Evolutionary conservation across 2,113 vertebrate species (phyloP).

Genomic region (Pholis gunnellus): DNA sequence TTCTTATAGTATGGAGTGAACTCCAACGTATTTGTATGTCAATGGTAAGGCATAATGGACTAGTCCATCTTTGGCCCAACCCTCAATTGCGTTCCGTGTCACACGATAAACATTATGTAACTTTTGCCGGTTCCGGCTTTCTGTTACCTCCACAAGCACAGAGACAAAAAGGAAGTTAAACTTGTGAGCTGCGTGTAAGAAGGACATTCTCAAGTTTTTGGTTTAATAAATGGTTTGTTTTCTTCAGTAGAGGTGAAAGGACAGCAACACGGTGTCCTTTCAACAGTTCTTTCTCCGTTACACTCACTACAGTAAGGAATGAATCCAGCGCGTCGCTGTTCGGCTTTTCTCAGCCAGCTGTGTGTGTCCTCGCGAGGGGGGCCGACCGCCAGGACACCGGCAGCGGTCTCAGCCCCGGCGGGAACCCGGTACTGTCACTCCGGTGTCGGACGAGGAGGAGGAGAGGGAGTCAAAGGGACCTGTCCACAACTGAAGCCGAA

Average conservation of each 20-base stretch:
- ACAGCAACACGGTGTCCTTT: not conserved
- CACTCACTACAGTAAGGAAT: slow-evolving; percentile 27
- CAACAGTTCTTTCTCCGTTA: not conserved
- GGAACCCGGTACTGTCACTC: slow-evolving; percentile 6
- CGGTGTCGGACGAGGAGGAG: not conserved
- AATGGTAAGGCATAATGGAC: not conserved
- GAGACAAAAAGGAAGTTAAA: not conserved
- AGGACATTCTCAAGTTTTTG: not conserved
- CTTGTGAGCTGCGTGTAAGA: no score
- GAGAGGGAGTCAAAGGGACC: not conserved
- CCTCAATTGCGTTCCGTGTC: slow-evolving; percentile 19
- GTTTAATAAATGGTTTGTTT: not conserved
- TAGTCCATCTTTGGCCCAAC: not conserved
- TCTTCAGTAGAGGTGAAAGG: not conserved
- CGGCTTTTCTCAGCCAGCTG: slow-evolving; percentile 58
- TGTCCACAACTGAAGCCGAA: slow-evolving; percentile 7
- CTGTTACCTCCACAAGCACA: not conserved
- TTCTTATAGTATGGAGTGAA: no score
- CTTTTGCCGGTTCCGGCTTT: slow-evolving; percentile 48
- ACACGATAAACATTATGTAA: slow-evolving; percentile 46
- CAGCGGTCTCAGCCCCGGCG: not conserved
- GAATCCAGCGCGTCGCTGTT: slow-evolving; percentile 72
- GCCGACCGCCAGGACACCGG: slow-evolving; percentile 2
- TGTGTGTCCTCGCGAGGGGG: slow-evolving; percentile 36
- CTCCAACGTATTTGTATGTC: no score